Percentiles rank a stretch among this genome's conserved stretches.
Conservation (phyloP, 2,888 invertebrate species). For the Athripsodes cinereus region DNA sequence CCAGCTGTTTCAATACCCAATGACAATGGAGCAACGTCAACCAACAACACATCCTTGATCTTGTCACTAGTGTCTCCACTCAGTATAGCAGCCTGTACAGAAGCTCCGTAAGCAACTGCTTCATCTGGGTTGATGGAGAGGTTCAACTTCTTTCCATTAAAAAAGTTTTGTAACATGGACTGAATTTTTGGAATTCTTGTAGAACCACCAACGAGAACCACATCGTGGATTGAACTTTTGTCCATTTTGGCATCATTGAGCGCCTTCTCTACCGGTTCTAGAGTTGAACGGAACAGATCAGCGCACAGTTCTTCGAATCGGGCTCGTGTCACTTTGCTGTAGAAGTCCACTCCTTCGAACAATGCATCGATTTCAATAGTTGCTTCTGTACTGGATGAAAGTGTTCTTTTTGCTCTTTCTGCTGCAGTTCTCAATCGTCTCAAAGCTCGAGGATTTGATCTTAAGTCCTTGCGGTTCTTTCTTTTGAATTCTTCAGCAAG, state of each 20-base stretch:
- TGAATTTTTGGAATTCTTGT: conserved; percentile 77
- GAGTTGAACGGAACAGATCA: conserved; percentile 64
- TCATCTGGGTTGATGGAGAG: conserved; percentile 76
- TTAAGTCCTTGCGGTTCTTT: conserved; percentile 65
- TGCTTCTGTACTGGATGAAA: conserved; percentile 72
- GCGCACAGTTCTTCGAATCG: conserved; percentile 71
- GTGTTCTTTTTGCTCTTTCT: conserved; percentile 69
- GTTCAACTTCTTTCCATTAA: conserved; percentile 66
- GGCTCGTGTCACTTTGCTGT: conserved; percentile 67
- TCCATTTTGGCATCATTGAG: conserved; percentile 73
- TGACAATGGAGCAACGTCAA: conserved; percentile 59
- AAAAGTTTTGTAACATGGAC: conserved; percentile 66
- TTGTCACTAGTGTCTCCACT: conserved; percentile 64
- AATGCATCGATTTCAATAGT: conserved; percentile 70
- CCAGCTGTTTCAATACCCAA: conserved; percentile 75
- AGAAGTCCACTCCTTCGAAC: conserved; percentile 64
- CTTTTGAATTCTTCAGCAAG: conserved; percentile 67
- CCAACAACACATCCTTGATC: conserved; percentile 61
- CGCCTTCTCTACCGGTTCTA: conserved; percentile 74
- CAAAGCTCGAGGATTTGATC: conserved; percentile 58
- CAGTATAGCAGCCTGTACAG: conserved; percentile 67
- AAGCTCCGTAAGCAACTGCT: conserved; percentile 74
- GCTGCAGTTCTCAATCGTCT: conserved; percentile 68
- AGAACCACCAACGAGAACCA: conserved; percentile 77
- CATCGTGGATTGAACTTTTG: conserved; percentile 68